These are phyloP conservation scores for Limenitis camilla DNA, from an alignment of 2,888 invertebrate species.

Conservation along the genomic window DNA sequence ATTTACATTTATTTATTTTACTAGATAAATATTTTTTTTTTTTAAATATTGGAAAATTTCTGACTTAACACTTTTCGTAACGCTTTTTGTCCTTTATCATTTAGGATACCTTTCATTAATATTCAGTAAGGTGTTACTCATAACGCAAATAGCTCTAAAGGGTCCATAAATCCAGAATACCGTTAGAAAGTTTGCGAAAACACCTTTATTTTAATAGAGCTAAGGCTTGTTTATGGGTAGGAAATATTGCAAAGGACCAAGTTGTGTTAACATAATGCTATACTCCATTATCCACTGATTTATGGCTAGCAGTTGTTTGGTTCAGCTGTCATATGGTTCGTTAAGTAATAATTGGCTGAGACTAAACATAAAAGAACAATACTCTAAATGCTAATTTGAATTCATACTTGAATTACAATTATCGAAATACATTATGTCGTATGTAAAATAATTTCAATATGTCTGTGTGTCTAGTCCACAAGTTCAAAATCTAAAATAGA, in stretches of 20 bases:
- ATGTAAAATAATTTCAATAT: no score
- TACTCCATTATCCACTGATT: constrained; percentile 43
- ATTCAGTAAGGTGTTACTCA: constrained; percentile 36
- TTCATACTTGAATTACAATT: no score
- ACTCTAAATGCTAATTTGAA: neutral
- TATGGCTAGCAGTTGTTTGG: constrained; percentile 29
- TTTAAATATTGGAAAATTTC: no score
- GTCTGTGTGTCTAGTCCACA: no score
- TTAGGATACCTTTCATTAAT: constrained; percentile 29
- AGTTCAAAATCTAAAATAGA: no score
- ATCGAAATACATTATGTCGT: no score
- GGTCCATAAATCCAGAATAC: constrained; percentile 15
- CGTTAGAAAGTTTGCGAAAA: constrained; percentile 18
- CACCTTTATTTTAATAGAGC: constrained; percentile 22
- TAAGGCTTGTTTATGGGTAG: constrained; percentile 23
- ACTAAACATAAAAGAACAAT: neutral
- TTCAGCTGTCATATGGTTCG: constrained; percentile 23
- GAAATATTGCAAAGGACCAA: constrained; percentile 30
- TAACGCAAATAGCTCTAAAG: constrained; percentile 29
- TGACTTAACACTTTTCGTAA: neutral
- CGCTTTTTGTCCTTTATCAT: neutral
- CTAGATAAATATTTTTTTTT: no score
- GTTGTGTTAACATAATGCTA: constrained; percentile 42
- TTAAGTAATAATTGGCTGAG: constrained; percentile 26
- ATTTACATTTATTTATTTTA: no score